Percentiles rank a stretch among this genome's conserved stretches.
Evolutionary conservation across 2,888 invertebrate genomes (phyloP).

Genomic region (Timandra comae): DNA sequence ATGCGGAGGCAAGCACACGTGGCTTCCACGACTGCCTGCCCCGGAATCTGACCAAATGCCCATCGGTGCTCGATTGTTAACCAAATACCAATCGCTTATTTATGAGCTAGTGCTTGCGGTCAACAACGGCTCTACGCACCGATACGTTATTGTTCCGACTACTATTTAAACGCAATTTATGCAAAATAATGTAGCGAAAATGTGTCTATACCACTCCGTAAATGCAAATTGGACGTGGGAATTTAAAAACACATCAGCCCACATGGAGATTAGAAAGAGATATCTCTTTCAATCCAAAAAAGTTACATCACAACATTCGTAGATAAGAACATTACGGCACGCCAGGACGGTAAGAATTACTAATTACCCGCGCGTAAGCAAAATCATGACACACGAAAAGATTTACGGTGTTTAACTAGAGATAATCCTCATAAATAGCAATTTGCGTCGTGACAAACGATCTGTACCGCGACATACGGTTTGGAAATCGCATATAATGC

Average conservation of each 20-base stretch:
- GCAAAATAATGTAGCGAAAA: too few relatives aligned
- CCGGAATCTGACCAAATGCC: constrained; percentile 75
- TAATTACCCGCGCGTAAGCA: constrained; percentile 17
- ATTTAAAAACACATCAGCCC: too few relatives aligned
- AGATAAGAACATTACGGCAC: constrained; percentile 3
- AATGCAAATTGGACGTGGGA: too few relatives aligned
- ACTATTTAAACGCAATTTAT: too few relatives aligned
- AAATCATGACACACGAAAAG: constrained; percentile 33
- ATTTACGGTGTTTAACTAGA: constrained; percentile 43
- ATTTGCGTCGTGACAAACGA: constrained; percentile 71
- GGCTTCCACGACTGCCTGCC: constrained; percentile 62
- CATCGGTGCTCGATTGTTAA: constrained; percentile 67
- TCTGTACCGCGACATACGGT: constrained; percentile 55
- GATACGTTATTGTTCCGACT: too few relatives aligned
- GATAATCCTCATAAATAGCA: constrained; percentile 73
- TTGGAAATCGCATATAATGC: constrained; percentile 73
- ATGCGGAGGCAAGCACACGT: constrained; percentile 70
- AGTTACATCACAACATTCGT: neutral
- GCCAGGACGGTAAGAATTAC: constrained; percentile 15
- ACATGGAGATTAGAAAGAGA: too few relatives aligned
- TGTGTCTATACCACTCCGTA: too few relatives aligned
- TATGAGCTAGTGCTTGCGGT: constrained; percentile 49
- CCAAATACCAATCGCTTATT: constrained; percentile 69
- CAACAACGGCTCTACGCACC: constrained; percentile 1
- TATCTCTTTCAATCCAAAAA: too few relatives aligned